Evolutionary conservation across 2,888 invertebrate genomes (phyloP), one percentile per base, ranked within the genome.

Genomic region (Idaea straminata): DNA sequence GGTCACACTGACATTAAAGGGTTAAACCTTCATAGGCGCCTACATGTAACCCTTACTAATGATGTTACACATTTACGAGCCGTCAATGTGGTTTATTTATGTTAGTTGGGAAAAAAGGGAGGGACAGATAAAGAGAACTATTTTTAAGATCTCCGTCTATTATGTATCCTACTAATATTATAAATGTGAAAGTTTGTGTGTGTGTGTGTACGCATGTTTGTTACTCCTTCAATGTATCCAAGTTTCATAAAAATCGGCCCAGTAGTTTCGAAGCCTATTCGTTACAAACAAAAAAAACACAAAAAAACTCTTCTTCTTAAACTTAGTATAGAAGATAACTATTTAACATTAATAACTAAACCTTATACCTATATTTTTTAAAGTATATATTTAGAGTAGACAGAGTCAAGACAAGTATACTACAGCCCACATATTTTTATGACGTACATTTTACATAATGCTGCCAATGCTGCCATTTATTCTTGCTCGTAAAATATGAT

Each of bases 1-100:
- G 78, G 75, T 66, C 68, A 69, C 62, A 61, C 59, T 38, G 75
- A 79, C 76, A 80, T 81, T 80, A 80, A 71, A 79, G 68, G 73
- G 72, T 67, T 73, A 10, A 47, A 47, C 7, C 47, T 47, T 47
- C 13, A 47, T 47, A 47, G 4, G 13, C 36, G 36, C 10, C 47
- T 25, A 25, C 25, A 25, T 25, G 25, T 25, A 25, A 25, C 25
- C 25, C 25, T 25, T 25, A 47, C 47, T 47, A 47, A 47, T 47
- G 47, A 10, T 47, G 47, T 47, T 47, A 47, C 47, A 10, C 47
- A 13, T 47, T 47, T 47, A 47, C 47, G n/a, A 6, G 47, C 10
- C 47, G 47, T 47, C 47, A 10, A 47, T 13, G 47, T 47, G 47
- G 47, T 47, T 47, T 47, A 13, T 47, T 7, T 25, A 1, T 25